These are phyloP conservation scores for Syritta pipiens DNA, from an alignment of 2,888 invertebrate species.

Conservation along the genomic window DNA sequence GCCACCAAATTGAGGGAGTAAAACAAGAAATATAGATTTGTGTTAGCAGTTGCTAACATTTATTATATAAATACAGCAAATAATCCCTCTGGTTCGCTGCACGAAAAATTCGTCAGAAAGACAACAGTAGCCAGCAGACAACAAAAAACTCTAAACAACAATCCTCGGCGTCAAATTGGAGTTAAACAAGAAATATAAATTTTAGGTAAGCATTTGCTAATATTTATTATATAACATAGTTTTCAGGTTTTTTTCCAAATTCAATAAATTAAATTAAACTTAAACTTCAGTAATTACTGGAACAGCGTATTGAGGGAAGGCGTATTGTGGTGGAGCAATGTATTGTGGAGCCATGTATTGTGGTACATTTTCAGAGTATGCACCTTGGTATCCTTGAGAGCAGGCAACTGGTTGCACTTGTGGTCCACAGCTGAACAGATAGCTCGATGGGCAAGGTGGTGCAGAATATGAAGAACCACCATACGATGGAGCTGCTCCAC, in stretches of 20 bases:
- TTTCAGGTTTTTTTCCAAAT: neutral
- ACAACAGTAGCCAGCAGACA: no score
- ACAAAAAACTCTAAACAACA: neutral
- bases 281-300: conserved; percentile 59
- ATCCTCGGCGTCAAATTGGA: no score
- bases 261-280: neutral
- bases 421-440: conserved; percentile 77
- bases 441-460: conserved; percentile 75
- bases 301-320: conserved; percentile 51
- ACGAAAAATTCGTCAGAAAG: no score
- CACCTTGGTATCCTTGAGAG: conserved; percentile 72
- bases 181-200: neutral
- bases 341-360: conserved; percentile 73
- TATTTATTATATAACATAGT: conserved; percentile 21
- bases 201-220: conserved; percentile 32
- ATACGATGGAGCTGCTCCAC: conserved; percentile 68
- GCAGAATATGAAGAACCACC: conserved; percentile 69
- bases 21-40: no score
- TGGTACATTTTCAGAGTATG: conserved; percentile 74
- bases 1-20: no score
- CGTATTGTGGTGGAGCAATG: conserved; percentile 11
- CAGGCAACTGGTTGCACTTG: conserved; percentile 76
- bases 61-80: no score
- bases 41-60: no score
- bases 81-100: no score